Conservation (phyloP, 2,888 invertebrate genomes). For the Brachycybe producta region DNA sequence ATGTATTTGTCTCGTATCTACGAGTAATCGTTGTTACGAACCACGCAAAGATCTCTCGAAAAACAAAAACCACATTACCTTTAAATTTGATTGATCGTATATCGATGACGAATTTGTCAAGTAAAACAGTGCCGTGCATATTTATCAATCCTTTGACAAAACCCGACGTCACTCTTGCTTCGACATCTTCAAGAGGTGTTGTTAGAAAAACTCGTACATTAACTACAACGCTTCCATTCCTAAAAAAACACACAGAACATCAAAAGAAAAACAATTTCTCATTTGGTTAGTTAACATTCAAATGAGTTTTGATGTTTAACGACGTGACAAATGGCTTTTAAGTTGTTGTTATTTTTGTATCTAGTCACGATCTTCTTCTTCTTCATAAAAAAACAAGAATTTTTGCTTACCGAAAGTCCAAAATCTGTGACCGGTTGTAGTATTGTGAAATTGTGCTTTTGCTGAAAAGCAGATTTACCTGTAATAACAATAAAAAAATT, state of each 20-base stretch:
- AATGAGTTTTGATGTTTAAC: neutral
- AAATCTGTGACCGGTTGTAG: slow-evolving; percentile 16
- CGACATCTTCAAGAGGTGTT: slow-evolving; percentile 26
- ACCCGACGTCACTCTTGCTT: slow-evolving; percentile 30
- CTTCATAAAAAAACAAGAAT: neutral
- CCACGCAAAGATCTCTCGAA: neutral
- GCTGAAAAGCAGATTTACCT: slow-evolving; percentile 15
- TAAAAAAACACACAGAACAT: slow-evolving; percentile 12
- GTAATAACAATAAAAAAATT: neutral
- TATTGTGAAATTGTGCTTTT: slow-evolving; percentile 13
- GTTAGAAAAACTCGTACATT: slow-evolving; percentile 25
- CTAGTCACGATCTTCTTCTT: neutral
- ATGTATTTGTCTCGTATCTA: neutral
- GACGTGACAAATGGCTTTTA: neutral
- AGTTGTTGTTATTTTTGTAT: neutral
- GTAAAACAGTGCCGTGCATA: slow-evolving; percentile 28
- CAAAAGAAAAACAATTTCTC: neutral
- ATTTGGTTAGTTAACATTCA: neutral
- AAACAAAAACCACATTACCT: slow-evolving; percentile 18
- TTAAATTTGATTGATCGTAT: slow-evolving; percentile 31
- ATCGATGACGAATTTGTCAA: slow-evolving; percentile 30
- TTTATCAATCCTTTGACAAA: slow-evolving; percentile 30
- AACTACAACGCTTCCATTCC: slow-evolving; percentile 21
- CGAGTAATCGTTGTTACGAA: too few relatives aligned
- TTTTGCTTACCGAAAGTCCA: slow-evolving; percentile 13